Evolutionary conservation across 2,888 invertebrate genomes (phyloP), one percentile per base, ranked within the genome.

Genomic region (Dicyrtoma fusca): DNA sequence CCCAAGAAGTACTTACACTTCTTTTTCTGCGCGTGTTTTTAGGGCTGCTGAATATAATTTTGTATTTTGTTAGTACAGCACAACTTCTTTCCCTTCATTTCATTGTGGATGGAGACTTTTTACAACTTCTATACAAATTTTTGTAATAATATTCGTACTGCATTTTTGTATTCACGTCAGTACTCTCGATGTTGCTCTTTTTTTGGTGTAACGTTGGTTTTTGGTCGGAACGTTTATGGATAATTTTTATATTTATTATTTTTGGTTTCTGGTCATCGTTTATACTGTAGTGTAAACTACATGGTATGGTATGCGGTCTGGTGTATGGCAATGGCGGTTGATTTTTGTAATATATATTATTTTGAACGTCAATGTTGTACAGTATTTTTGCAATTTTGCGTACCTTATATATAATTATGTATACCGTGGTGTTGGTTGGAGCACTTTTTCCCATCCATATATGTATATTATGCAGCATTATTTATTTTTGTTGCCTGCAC

Each of bases 321-420:
- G 34, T 34, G 34, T 34, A 34, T 34, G 34, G 34, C 34, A 34
- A 34, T 34, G 34, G 34, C 34, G 34, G 34, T 34, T 34, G 34
- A 34, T 34, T 34, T 34, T 34, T 34, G 3, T 5, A 5, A 34
- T 8, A 34, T 34, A 34, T 51, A 59, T 59, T 64, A 51, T 73
- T 73, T 74, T 74, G 59, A 69, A 73, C 69, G 55, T 68, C 55
- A n/a, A 34, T 68, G 68, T 68, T 34, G 57, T 63, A 63, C 34
- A 34, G 34, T 23, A 45, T 68, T 55, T 63, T 63, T 45, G 68
- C 34, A 57, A 19, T 57, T 47, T 25, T 45, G 53, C 21, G 45
- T 68, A 44, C n/a, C n/a, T n/a, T n/a, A n/a, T n/a, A n/a, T n/a
- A n/a, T n/a, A n/a, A n/a, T n/a, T n/a, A n/a, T n/a, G n/a, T n/a